Percentiles rank a stretch among this genome's conserved stretches.
Evolutionary conservation across 2,888 invertebrate species (phyloP).

Genomic region (Cancer borealis): DNA sequence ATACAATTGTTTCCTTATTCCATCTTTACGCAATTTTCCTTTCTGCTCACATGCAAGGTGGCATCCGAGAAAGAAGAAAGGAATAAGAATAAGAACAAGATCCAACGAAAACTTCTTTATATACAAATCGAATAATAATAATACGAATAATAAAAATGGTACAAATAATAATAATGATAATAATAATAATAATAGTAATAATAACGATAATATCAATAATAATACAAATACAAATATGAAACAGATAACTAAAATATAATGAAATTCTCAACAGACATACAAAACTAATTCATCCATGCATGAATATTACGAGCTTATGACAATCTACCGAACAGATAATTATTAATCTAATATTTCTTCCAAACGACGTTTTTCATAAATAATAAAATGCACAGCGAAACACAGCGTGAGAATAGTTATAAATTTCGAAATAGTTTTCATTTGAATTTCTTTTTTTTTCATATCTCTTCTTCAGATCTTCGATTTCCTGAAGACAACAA

Average conservation of each 20-base stretch:
- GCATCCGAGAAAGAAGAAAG: neutral
- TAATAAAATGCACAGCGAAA: neutral
- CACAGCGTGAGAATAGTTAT: neutral
- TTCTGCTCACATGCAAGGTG: neutral
- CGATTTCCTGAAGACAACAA: slow-evolving; percentile 29
- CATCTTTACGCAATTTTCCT: neutral
- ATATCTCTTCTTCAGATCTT: slow-evolving; percentile 5
- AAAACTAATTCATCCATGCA: neutral
- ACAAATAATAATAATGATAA: neutral
- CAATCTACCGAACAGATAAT: neutral
- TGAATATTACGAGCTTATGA: neutral
- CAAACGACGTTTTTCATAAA: neutral
- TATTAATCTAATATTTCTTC: neutral
- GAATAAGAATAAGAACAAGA: neutral
- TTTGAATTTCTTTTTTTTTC: neutral
- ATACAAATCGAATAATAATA: neutral
- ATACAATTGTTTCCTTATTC: neutral
- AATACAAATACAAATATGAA: neutral
- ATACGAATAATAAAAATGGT: neutral
- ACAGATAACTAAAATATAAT: neutral
- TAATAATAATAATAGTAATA: neutral
- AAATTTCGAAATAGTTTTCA: neutral
- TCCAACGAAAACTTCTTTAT: neutral
- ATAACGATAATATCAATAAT: neutral
- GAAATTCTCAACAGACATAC: neutral